Conservation (phyloP, 2,113 vertebrate genomes). For the Gymnocephalus cernua region DNA sequence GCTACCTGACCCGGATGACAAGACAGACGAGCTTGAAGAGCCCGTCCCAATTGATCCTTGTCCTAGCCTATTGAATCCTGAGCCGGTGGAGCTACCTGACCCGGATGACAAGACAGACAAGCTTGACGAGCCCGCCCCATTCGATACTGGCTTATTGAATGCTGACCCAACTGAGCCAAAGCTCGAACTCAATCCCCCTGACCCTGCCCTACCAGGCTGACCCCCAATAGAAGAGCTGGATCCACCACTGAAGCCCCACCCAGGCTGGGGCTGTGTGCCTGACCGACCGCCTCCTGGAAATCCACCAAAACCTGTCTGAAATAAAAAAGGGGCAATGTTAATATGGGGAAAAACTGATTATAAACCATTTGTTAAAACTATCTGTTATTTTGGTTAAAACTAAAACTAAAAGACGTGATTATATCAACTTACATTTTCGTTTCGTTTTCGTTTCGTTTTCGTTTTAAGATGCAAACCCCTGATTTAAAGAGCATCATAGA, state of each 20-base stretch:
- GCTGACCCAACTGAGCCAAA: neutral
- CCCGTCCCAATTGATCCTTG: too few relatives aligned
- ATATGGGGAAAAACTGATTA: neutral
- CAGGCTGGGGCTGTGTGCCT: neutral
- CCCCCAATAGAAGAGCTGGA: neutral
- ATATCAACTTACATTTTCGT: neutral
- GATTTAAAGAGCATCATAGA: neutral
- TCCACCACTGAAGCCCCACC: neutral
- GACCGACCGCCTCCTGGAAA: neutral
- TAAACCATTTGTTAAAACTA: neutral
- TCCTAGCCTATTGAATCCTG: too few relatives aligned
- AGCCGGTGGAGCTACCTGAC: too few relatives aligned
- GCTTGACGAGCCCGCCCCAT: too few relatives aligned
- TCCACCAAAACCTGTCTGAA: slow-evolving; percentile 36
- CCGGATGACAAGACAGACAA: too few relatives aligned
- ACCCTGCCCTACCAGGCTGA: slow-evolving; percentile 11
- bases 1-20: neutral
- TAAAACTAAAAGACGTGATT: too few relatives aligned
- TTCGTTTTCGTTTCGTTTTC: too few relatives aligned
- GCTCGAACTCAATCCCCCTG: neutral
- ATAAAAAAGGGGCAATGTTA: slow-evolving; percentile 8
- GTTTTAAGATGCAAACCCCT: slow-evolving; percentile 4
- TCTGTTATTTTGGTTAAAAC: neutral
- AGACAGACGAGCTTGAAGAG: too few relatives aligned
- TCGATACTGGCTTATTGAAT: neutral